Evolutionary conservation across 2,113 vertebrate species (phyloP).

Genomic region (Peucedramus taeniatus): DNA sequence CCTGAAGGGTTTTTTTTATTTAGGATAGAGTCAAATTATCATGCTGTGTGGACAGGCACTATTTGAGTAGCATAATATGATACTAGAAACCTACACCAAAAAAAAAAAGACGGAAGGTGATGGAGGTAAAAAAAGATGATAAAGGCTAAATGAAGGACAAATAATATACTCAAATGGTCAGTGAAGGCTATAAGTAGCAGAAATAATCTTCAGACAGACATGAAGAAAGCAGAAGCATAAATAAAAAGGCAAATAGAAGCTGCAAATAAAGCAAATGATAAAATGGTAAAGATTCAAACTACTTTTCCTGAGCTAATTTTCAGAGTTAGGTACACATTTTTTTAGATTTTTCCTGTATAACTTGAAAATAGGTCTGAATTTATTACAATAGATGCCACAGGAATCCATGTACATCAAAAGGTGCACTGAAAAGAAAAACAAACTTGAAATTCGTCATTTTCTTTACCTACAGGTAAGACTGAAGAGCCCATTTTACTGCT

Average conservation of each 20-base stretch:
- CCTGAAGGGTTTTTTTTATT: neutral
- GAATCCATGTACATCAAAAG: neutral
- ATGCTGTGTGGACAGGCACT: neutral
- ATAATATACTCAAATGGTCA: neutral
- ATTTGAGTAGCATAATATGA: neutral
- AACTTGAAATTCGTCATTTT: neutral
- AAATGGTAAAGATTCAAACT: neutral
- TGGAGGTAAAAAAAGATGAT: neutral
- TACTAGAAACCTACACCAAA: neutral
- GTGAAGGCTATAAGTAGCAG: neutral
- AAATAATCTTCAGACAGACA: neutral
- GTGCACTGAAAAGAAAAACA: neutral
- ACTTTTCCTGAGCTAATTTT: neutral
- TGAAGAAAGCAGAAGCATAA: neutral
- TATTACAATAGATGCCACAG: neutral
- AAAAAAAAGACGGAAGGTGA: neutral
- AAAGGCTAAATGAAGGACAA: neutral
- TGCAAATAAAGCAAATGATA: neutral
- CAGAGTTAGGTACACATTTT: neutral
- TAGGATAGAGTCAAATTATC: neutral
- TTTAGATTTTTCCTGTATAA: neutral
- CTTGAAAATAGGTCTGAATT: neutral
- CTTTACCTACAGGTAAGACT: neutral
- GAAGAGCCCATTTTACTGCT: neutral
- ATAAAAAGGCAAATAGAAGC: neutral